Evolutionary conservation across 2,888 invertebrate genomes (phyloP).

Genomic region (Microchrysa polita): DNA sequence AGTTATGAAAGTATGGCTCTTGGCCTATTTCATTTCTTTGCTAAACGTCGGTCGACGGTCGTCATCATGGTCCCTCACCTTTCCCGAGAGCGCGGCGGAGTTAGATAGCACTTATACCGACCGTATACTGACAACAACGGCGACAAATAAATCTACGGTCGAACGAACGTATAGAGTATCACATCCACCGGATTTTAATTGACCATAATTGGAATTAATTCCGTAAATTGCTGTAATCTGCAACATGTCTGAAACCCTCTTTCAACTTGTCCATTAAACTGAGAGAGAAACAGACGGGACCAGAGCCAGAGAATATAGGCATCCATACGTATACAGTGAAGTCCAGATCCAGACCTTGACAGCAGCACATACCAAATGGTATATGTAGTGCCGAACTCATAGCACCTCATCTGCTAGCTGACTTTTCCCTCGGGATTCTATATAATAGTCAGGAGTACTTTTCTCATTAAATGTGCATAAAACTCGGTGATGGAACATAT

Average conservation of each 20-base stretch:
- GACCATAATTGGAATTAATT: conserved; percentile 54
- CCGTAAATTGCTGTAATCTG: conserved; percentile 48
- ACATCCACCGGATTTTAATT: conserved; percentile 52
- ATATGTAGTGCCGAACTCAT: too few relatives aligned
- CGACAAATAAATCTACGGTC: conserved; percentile 45
- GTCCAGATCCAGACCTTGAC: background rate
- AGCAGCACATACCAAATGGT: too few relatives aligned
- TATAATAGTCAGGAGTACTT: too few relatives aligned
- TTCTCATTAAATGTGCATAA: conserved; percentile 32
- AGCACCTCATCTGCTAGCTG: too few relatives aligned
- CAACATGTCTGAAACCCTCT: conserved; percentile 41
- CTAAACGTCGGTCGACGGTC: too few relatives aligned
- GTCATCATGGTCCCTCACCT: background rate
- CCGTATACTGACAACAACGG: background rate
- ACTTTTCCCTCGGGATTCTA: too few relatives aligned
- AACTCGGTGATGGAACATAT: conserved; percentile 14
- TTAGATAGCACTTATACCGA: background rate
- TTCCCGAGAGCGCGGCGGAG: background rate
- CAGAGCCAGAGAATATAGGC: too few relatives aligned
- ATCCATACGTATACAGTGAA: too few relatives aligned
- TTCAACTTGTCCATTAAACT: conserved; percentile 26
- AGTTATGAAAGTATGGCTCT: background rate
- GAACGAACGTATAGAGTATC: conserved; percentile 25
- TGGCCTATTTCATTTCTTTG: background rate
- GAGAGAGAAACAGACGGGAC: background rate